Evolutionary conservation across 2,888 invertebrate species (phyloP), one percentile per base, ranked within the genome.

Genomic region (Mantis religiosa): DNA sequence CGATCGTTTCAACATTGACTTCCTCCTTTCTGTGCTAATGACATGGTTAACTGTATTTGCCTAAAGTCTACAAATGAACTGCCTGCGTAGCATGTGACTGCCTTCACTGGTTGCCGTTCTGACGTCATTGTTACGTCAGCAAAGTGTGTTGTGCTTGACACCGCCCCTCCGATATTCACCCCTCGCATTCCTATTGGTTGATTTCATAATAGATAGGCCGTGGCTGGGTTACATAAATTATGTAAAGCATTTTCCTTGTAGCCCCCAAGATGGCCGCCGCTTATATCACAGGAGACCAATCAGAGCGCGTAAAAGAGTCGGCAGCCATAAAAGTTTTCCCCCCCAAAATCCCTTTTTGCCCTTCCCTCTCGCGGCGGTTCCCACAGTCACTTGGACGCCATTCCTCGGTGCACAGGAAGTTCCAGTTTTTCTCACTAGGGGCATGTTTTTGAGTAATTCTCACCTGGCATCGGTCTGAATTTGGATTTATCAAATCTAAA

Each of bases 301-400:
- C 89, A 87, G 83, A 71, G 47, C 25, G 88, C 88, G 87, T 84
- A 85, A 87, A 88, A 82, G 84, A 81, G 84, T 82, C 34, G 88
- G 89, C 89, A 81, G 89, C 89, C 89, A 89, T 89, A 88, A 89
- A 89, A 87, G 88, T 89, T 87, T 87, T 41, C 82, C 34, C 88
- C 71, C 30, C 71, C 20, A 27, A 88, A 83, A 30, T 41, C 54
- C 27, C 88, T 88, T 88, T 71, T n/a, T 28, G 84, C 30, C 84
- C 88, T 30, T 84, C 30, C 28, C 84, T 14, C 84, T 30, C 15
- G 81, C 71, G 54, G 54, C 54, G 20, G 54, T 71, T 71, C 54
- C 54, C 7, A 71, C 54, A 71, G 54, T 71, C 54, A 71, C 54
- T 71, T 71, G 54, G 54, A 71, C 54, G 54, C 54, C 54, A 71